Base-by-base conservation (phyloP, 2,113 vertebrate species). In the Cyprinus carpio region DNA sequence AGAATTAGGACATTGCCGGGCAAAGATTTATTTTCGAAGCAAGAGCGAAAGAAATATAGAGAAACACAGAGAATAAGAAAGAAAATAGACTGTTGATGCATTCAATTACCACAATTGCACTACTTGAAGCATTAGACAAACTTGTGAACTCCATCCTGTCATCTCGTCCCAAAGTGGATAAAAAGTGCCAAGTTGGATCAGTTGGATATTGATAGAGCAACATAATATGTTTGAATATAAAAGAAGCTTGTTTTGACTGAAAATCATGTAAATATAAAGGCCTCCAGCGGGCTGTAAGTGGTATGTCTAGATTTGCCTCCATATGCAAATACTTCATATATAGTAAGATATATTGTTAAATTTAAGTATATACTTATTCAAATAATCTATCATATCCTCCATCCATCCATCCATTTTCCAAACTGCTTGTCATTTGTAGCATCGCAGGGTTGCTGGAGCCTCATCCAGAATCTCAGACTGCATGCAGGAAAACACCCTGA, bases 21-120 rank as follows among this genome's bases (percentile, higher is more conserved):
- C 51, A 78, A n/a, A 51, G 23, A 23, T 27, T 81, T 58, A 65
- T 64, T 46, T 46, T 60, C 16, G 8, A 25, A 69, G 9, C 18
- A 20, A 60, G 51, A 78, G 27, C 79, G 75, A 60, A 20, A 56
- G 29, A 62, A 34, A 83, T 34, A 29, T n/a, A 64, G 37, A 56
- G 31, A 54, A 23, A 74, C 34, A 87, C 25, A 43, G 27, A 60
- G 23, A 43, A 15, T 27, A 25, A 77, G 23, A 54, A 2, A 4
- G 46, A 82, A 54, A 72, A 23, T 6, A 25, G 37, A n/a, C 37
- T 23, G 11, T 15, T 43, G 11, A 49, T 46, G 71, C 23, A 46
- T 75, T 25, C n/a, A 46, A 8, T 75, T 75, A 75, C n/a, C 40
- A 27, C 12, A 1, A 46, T 27, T 27, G 43, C 40, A 46, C 40